Evolutionary conservation across 2,888 invertebrate species (phyloP), one percentile per base, ranked within the genome.

Genomic region (Amphipyra berbera): DNA sequence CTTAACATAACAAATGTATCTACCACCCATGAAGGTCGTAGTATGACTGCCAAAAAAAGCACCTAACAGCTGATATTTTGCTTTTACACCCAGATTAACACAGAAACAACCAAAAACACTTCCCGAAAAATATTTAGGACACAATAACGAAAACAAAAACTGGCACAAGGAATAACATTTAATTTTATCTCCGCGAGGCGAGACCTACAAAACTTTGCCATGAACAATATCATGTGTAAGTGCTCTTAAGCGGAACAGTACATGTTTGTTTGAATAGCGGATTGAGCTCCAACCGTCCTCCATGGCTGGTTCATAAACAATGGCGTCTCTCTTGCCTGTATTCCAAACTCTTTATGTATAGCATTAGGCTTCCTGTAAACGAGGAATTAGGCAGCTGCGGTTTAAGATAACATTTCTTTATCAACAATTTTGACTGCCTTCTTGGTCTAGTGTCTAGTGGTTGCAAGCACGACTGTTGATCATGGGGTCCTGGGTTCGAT

Each of bases 201-300:
- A 61, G 55, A 68, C 50, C 56, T 69, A 40, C 64, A 64, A 54
- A 76, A 75, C 64, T 78, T 68, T 68, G 46, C 56, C 50, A 59
- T 59, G 59, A 68, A 78, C 76, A 79, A 76, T 77, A 79, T 79
- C 78, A 76, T 83, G 76, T 79, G 77, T 72, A 70, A 73, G 76
- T 78, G 77, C 77, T 73, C 79, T 85, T 80, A 81, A 81, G 73
- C 78, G 79, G 78, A 77, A 78, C 77, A 66, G 78, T 85, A 85
- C 85, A 83, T 82, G 85, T 87, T 87, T 90, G 89, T 90, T 90
- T 89, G 87, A 82, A 86, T 84, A 87, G 85, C 75, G 87, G 86
- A 90, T 90, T 85, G 90, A 88, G 88, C 83, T 85, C 81, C 85
- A 84, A 88, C 86, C 86, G 68, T 82, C 81, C 79, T 82, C 83